Evolutionary conservation across 2,888 invertebrate genomes (phyloP).

Genomic region (Caenorhabditis sulstoni): DNA sequence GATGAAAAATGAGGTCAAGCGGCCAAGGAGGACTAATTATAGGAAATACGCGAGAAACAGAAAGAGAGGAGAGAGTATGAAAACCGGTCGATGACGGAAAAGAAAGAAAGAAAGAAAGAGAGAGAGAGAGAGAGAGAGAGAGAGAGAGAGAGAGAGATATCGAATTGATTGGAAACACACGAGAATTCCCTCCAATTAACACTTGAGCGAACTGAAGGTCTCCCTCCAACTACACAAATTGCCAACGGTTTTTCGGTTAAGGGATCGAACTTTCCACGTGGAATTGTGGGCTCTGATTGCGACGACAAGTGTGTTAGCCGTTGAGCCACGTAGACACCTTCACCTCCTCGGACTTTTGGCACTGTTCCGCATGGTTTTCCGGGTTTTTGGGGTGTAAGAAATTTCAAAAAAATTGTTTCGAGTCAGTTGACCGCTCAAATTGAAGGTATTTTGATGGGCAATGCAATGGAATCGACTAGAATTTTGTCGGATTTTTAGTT

Average conservation of each 20-base stretch:
- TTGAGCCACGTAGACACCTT: no score
- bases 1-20: constrained; percentile 46
- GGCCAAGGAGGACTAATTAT: constrained; percentile 38
- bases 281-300: no score
- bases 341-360: no score
- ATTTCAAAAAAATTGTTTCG: no score
- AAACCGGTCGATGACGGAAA: not conserved
- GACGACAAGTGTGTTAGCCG: no score
- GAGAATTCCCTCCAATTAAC: constrained; percentile 44
- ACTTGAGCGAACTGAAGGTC: not conserved
- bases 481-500: no score
- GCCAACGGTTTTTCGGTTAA: not conserved
- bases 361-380: no score
- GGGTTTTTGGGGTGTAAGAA: no score
- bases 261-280: no score
- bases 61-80: constrained; percentile 21
- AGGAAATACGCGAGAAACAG: constrained; percentile 7
- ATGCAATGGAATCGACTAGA: no score
- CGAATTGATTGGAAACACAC: not conserved
- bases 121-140: not conserved
- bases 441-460: no score
- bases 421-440: no score
- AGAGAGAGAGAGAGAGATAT: constrained; percentile 5
- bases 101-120: not conserved
- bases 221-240: not conserved